phyloP scores from a whole-genome alignment of 2,113 vertebrate genomes.

The Colossoma macropomum region DNA sequence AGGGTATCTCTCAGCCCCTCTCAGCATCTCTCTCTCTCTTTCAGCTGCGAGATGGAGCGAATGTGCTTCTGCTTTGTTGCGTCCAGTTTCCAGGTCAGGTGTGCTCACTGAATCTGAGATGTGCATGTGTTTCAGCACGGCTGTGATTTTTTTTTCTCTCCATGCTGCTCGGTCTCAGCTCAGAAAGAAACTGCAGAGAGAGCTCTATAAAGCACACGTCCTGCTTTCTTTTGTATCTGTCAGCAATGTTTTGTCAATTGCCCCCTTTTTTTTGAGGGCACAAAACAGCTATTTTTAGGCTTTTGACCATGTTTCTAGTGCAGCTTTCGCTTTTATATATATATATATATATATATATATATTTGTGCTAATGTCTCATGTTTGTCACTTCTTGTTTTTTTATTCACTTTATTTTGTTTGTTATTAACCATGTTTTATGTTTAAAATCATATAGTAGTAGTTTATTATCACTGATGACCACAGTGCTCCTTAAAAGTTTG shows the following conservation, averaged over 20 bases:
- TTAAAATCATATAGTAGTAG: no score
- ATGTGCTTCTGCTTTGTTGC: slow-evolving; percentile 33
- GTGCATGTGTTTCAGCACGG: neutral
- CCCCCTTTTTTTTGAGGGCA: neutral
- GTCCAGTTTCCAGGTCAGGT: slow-evolving; percentile 37
- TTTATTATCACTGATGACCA: no score
- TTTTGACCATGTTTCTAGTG: no score
- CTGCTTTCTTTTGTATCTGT: neutral
- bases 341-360: no score
- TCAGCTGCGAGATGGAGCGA: neutral
- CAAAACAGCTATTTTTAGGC: no score
- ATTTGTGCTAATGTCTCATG: no score
- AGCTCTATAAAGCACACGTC: neutral
- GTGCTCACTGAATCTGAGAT: slow-evolving; percentile 28
- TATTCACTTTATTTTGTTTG: no score
- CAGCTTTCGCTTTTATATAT: no score
- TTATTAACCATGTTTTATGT: no score
- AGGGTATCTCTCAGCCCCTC: slow-evolving; percentile 19
- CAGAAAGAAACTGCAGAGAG: neutral
- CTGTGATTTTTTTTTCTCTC: neutral
- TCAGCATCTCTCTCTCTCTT: neutral
- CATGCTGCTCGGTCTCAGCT: neutral
- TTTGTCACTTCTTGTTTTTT: no score
- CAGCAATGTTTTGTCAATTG: neutral
- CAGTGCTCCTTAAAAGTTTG: no score